Percentiles rank a stretch among this genome's conserved stretches.
Evolutionary conservation across 2,113 vertebrate species (phyloP).

Genomic region (Thomomys bottae): DNA sequence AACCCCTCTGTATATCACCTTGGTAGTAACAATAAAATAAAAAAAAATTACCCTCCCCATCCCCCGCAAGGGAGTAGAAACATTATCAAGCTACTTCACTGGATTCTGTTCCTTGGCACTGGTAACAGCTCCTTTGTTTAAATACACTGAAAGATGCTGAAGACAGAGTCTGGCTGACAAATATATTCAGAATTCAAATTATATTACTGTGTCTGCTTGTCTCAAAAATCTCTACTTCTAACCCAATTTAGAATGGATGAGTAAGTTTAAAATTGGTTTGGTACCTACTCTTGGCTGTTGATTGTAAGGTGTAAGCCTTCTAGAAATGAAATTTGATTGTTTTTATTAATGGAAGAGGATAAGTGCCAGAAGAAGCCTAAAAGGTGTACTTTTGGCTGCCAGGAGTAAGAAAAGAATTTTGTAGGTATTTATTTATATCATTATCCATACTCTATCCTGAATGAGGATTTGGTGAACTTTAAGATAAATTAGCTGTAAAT

Average conservation of each 20-base stretch:
- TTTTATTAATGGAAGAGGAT: neutral
- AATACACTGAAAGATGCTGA: neutral
- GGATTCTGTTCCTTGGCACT: neutral
- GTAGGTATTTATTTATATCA: neutral
- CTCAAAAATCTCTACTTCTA: neutral
- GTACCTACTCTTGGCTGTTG: neutral
- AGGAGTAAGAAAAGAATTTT: neutral
- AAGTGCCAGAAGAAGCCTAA: neutral
- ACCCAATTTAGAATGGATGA: neutral
- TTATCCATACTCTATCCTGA: neutral
- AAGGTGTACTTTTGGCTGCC: neutral
- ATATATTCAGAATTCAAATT: neutral
- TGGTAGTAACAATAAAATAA: neutral
- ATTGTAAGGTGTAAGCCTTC: neutral
- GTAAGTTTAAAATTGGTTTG: neutral
- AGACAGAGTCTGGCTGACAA: neutral
- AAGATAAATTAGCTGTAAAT: neutral
- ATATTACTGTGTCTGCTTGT: neutral
- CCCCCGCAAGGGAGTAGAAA: neutral
- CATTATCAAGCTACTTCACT: neutral
- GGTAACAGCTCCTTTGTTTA: neutral
- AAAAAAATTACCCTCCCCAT: too few species aligned
- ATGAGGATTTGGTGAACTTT: slow-evolving; percentile 14
- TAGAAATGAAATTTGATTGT: neutral
- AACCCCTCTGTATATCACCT: too few species aligned